These are phyloP conservation scores for Motacilla alba DNA, from an alignment of 2,113 vertebrate species.

Conservation along the genomic window DNA sequence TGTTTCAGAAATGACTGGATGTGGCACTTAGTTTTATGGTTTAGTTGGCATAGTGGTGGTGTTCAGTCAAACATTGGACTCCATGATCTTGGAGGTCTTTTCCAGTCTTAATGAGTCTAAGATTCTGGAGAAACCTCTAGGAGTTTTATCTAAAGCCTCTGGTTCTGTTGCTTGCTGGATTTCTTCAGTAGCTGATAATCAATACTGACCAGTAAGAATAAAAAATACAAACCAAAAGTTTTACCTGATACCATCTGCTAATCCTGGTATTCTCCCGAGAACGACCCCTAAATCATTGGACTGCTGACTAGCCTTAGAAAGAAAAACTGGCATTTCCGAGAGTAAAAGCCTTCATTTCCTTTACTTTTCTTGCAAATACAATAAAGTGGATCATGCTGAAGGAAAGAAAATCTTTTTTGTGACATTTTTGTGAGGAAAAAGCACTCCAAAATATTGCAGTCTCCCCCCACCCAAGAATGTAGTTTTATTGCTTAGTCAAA, in stretches of 20 bases:
- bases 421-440: slow-evolving; percentile 44
- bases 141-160: not conserved
- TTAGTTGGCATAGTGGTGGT: not conserved
- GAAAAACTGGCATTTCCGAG: not conserved
- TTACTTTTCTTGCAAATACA: not conserved
- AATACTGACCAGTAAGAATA: not conserved
- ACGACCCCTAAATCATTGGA: not conserved
- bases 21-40: not conserved
- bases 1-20: not conserved
- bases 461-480: not conserved
- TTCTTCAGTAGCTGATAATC: not conserved
- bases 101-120: not conserved
- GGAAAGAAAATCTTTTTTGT: slow-evolving; percentile 26
- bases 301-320: slow-evolving; percentile 16
- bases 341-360: slow-evolving; percentile 46
- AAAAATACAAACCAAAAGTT: not conserved
- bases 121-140: not conserved
- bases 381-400: not conserved
- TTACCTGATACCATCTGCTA: not conserved
- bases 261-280: not conserved
- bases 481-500: slow-evolving; percentile 27
- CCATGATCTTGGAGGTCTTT: not conserved
- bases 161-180: not conserved
- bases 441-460: slow-evolving; percentile 2
- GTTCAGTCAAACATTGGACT: not conserved